A percentile compares a stretch with the other conserved stretches of the same genome.
Conservation (phyloP, 2,113 vertebrate genomes). For the Anser cygnoides region DNA sequence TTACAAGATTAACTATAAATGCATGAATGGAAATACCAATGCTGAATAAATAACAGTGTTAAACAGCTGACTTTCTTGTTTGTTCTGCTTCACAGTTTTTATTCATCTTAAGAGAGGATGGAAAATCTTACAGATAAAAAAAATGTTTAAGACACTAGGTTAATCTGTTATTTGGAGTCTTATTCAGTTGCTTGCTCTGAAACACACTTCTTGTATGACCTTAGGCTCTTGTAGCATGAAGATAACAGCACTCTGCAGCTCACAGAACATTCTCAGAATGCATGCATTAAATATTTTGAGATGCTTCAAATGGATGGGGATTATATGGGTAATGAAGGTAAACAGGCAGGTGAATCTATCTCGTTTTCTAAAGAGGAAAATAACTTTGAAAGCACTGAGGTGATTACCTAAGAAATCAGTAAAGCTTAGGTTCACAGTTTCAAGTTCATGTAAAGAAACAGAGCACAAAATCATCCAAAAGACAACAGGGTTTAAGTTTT, state of each 20-base stretch:
- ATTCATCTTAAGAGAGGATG: not conserved
- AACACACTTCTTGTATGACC: not conserved
- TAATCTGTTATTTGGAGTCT: not conserved
- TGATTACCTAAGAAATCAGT: not conserved
- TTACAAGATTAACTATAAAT: not conserved
- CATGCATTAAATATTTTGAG: not conserved
- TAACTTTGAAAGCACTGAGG: not conserved
- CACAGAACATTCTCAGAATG: not conserved
- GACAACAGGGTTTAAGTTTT: not conserved
- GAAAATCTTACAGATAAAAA: not conserved
- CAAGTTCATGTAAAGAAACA: not conserved
- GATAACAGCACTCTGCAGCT: not conserved
- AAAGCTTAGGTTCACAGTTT: not conserved
- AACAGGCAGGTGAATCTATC: not conserved
- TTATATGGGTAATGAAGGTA: not conserved
- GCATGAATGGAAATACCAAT: not conserved
- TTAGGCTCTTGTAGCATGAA: not conserved
- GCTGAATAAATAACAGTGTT: not conserved
- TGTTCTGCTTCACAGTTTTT: not conserved
- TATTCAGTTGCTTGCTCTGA: not conserved
- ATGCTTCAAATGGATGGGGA: not conserved
- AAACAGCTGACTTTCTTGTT: not conserved
- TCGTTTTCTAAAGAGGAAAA: not conserved
- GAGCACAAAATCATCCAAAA: not conserved
- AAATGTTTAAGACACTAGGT: not conserved